Base-by-base conservation (phyloP, 1,140 invertebrate species). In the Heliconius nattereri region DNA sequence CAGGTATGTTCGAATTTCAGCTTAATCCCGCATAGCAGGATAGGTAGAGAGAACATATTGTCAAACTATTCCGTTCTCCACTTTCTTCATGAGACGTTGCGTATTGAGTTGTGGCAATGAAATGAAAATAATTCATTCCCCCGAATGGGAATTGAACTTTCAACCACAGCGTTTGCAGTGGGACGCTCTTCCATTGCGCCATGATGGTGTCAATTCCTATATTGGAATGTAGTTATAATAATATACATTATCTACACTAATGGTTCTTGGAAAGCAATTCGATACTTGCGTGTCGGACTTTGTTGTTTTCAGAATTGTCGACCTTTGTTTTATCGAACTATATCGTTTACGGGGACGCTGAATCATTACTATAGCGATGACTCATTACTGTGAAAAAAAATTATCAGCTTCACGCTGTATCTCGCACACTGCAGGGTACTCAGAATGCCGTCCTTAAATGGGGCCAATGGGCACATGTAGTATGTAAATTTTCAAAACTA, bases 221-320 rank as follows among this genome's bases (percentile, higher is more conserved):
- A 11, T 60, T 60, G 11, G 57, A 60, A 60, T 60, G n/a, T 60
- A 49, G 3, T 52, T 52, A 66, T 66, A 66, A 66, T 66, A 66
- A 66, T 66, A 54, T 32, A 29, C 26, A 54, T 74, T 74, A 74
- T 52, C 29, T 29, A 49, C 1, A 29, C 9, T 74, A 54, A 74
- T 74, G 73, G 73, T 54, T 74, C 40, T 49, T 74, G 45, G 73
- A 52, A 74, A 74, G 73, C 45, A 74, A 74, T 74, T 74, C 54
- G 20, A 49, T 49, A 52, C 23, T 74, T 52, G 73, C 73, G 73
- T 74, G 73, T 49, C 23, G 37, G 23, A 66, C 8, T 49, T 26
- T 73, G 72, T 73, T 74, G 73, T 74, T 74, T 74, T 74, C 49
- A 74, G 40, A 74, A 29, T 29, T 74, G 73, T 29, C 45, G 73